Conservation (phyloP, 2,113 vertebrate genomes). For the Perca fluviatilis region DNA sequence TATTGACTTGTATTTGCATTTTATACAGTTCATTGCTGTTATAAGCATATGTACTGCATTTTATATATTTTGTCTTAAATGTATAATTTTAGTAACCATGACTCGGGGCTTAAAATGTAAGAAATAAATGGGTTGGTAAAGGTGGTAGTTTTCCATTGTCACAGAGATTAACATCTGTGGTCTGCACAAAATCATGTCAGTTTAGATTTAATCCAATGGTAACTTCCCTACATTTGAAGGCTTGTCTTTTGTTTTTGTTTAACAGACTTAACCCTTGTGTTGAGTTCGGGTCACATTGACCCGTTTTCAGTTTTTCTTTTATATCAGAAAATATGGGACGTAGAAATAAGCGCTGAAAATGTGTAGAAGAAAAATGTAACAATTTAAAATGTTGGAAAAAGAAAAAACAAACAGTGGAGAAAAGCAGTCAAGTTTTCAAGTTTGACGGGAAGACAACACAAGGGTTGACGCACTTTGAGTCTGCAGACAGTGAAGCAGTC, state of each 20-base stretch:
- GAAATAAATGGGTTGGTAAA: background rate
- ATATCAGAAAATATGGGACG: too few species aligned
- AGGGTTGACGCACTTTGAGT: slow-evolving; percentile 33
- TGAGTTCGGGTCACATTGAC: too few species aligned
- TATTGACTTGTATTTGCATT: background rate
- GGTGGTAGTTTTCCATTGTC: background rate
- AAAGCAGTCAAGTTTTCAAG: too few species aligned
- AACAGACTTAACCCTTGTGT: slow-evolving; percentile 22
- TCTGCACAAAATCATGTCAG: background rate
- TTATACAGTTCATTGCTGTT: background rate
- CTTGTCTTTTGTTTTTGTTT: slow-evolving; percentile 59
- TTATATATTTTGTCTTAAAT: background rate
- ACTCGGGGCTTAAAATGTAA: background rate
- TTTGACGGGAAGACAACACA: too few species aligned
- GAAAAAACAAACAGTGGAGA: fast-evolving
- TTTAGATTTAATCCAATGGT: background rate
- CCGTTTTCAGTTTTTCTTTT: too few species aligned
- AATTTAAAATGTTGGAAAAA: too few species aligned
- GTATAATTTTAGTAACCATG: background rate
- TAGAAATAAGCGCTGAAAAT: too few species aligned
- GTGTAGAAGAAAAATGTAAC: too few species aligned
- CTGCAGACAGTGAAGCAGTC: slow-evolving; percentile 49
- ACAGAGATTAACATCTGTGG: background rate
- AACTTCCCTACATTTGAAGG: slow-evolving; percentile 5
- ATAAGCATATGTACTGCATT: background rate